Conservation (phyloP, 1,140 invertebrate species). For the Calliopsis andreniformis region DNA sequence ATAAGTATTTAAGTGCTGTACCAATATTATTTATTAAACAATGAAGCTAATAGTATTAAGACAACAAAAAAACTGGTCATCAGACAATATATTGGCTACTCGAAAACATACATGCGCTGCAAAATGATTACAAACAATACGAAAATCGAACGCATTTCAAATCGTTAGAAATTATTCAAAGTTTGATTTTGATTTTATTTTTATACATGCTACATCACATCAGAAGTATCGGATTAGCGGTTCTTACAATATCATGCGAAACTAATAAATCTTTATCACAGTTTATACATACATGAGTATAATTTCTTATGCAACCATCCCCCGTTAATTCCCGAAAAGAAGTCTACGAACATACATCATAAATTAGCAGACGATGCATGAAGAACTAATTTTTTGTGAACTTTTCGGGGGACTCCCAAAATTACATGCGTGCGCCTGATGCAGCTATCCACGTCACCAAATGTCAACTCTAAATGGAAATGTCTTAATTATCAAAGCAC, state of each 20-base stretch:
- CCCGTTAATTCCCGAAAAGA: slow-evolving; percentile 30
- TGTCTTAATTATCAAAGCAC: slow-evolving; percentile 78
- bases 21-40: too few species aligned
- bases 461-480: slow-evolving; percentile 77
- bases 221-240: not conserved
- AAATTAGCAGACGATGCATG: slow-evolving; percentile 70
- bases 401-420: slow-evolving; percentile 47
- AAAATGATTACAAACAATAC: too few species aligned
- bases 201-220: not conserved
- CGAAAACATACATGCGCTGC: too few species aligned
- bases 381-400: slow-evolving; percentile 65
- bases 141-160: too few species aligned
- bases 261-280: slow-evolving; percentile 59
- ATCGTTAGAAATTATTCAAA: too few species aligned
- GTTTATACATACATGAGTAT: slow-evolving; percentile 30
- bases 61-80: too few species aligned
- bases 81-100: too few species aligned
- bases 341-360: slow-evolving; percentile 66
- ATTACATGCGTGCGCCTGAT: slow-evolving; percentile 54
- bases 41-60: too few species aligned
- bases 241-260: slow-evolving; percentile 31
- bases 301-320: slow-evolving; percentile 8
- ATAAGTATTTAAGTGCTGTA: too few species aligned
- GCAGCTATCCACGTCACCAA: slow-evolving; percentile 63
- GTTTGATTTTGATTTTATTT: too few species aligned